Conservation (phyloP, 2,797 vertebrate species). For the Natrix natrix region DNA sequence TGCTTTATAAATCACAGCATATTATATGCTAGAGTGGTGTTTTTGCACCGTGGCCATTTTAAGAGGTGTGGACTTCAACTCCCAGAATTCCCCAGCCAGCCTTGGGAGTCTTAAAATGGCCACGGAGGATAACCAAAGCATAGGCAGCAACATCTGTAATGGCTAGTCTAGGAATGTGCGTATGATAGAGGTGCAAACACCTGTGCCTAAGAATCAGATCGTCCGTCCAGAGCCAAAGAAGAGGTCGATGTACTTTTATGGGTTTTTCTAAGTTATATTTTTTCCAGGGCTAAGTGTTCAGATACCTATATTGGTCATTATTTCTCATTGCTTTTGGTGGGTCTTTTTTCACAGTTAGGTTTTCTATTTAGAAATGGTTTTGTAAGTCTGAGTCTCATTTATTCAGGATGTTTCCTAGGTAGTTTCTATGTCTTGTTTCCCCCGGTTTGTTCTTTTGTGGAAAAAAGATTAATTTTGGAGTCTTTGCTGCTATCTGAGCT, state of each 20-base stretch:
- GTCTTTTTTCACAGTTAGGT: neutral
- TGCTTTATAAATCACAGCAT: neutral
- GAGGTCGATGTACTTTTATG: neutral
- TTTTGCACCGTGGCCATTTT: neutral
- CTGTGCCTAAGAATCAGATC: neutral
- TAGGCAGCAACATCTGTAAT: too few species aligned
- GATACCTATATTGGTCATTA: neutral
- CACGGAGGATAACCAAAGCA: too few species aligned
- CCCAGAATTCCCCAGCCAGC: neutral
- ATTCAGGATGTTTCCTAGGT: neutral
- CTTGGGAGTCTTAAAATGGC: neutral
- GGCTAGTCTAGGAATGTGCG: neutral
- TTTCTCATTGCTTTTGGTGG: neutral
- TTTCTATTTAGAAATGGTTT: neutral
- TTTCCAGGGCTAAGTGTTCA: neutral
- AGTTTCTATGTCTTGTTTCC: neutral
- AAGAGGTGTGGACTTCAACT: too few species aligned
- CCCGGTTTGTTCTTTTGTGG: neutral
- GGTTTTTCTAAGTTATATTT: neutral
- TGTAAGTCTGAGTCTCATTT: neutral
- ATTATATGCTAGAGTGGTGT: neutral
- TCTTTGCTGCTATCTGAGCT: neutral
- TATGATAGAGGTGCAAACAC: neutral
- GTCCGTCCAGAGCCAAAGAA: neutral
- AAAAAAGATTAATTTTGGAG: neutral